A percentile compares a stretch with the other conserved stretches of the same genome.
These are phyloP conservation scores for Drosophila ohnishii DNA, from an alignment of 1,140 invertebrate species.

Conservation along the genomic window DNA sequence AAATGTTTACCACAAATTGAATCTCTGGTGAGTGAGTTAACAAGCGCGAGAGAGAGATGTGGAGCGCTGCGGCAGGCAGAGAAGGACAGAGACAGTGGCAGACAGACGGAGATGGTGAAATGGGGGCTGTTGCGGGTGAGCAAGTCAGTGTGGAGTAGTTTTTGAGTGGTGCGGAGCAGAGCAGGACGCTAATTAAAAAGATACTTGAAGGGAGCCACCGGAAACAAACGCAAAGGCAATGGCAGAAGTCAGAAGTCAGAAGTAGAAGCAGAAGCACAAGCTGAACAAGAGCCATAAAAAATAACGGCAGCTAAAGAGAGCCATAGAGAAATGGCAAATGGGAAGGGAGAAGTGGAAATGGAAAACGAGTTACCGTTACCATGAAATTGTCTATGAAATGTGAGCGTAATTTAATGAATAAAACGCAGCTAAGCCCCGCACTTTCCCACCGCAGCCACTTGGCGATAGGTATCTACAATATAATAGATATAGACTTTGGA, in stretches of 20 bases:
- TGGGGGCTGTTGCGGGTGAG: not conserved
- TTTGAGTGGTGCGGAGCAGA: constrained; percentile 66
- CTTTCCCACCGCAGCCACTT: constrained; percentile 13
- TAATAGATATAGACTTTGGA: constrained; percentile 4
- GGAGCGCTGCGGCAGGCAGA: constrained; percentile 1
- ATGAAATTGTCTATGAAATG: constrained; percentile 81
- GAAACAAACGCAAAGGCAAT: constrained; percentile 26
- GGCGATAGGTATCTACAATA: constrained; percentile 7
- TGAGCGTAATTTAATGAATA: constrained; percentile 80
- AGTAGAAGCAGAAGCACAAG: not conserved
- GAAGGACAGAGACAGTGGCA: not conserved
- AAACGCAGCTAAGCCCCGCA: constrained; percentile 46
- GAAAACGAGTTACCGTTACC: constrained; percentile 52
- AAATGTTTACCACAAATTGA: constrained; percentile 79
- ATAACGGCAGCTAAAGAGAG: constrained; percentile 14
- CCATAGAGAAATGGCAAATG: constrained; percentile 19
- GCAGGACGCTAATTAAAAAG: constrained; percentile 80
- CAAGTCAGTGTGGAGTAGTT: constrained; percentile 21
- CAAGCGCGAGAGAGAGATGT: constrained; percentile 31
- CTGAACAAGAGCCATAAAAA: constrained; percentile 6
- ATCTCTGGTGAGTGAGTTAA: constrained; percentile 70
- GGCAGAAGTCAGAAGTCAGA: not conserved
- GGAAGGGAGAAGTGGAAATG: constrained; percentile 4
- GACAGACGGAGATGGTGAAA: not conserved
- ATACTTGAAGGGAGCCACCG: constrained; percentile 57